Evolutionary conservation across 2,888 invertebrate species (phyloP), one percentile per base, ranked within the genome.

Genomic region (Trissolcus japonicus): DNA sequence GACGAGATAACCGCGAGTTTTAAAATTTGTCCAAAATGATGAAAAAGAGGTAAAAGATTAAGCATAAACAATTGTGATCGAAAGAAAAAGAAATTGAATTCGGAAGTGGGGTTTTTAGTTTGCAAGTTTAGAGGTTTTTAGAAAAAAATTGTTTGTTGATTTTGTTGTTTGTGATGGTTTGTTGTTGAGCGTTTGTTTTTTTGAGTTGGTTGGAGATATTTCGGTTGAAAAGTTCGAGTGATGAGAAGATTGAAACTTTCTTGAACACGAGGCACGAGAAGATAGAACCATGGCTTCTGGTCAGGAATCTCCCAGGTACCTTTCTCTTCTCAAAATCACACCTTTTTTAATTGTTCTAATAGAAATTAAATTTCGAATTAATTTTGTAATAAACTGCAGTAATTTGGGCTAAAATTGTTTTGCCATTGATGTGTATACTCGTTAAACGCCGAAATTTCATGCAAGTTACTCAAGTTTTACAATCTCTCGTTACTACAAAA

Each of bases 221-320:
- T 46, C 4, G 14, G 3, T 6, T 46, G 16, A 46, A 16, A 46
- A 43, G 13, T n/a, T 14, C 6, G n/a, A 46, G 46, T 46, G 16
- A 46, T 46, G 46, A n/a, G 16, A 46, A 46, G 46, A 46, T 46
- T 16, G 16, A 16, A n/a, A 16, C 46, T 14, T 3, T 46, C 16
- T 4, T 46, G 46, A 46, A 46, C 14, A 16, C n/a, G 46, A 46
- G 14, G 4, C 14, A 46, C 4, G 46, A 13, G 62, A 56, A 43
- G 48, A 69, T 14, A 16, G 51, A 29, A 65, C 57, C 74, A 88
- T 88, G 88, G 87, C 88, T 82, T 84, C 84, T 68, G 86, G 83
- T 79, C 85, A 86, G 65, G 88, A 88, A 80, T 88, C 88, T 54
- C 87, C 88, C 73, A 88, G 88, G 88, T 88, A 87, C 59, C n/a